phyloP scores from a whole-genome alignment of 2,113 vertebrate genomes.

The Lichenostomus cassidix region DNA sequence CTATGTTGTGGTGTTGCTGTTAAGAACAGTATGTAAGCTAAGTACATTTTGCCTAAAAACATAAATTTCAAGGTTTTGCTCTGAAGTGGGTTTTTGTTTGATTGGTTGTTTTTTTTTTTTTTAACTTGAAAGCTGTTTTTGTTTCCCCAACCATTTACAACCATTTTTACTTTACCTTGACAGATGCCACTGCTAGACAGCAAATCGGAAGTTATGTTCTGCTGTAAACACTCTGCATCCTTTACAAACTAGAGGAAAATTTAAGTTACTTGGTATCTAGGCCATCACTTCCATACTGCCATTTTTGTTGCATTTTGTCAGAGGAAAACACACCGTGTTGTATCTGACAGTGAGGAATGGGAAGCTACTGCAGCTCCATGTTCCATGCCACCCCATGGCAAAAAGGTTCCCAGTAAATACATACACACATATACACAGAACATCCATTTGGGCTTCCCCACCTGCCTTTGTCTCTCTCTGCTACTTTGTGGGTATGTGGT shows the following conservation, averaged over 20 bases:
- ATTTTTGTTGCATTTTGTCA: background rate
- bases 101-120: background rate
- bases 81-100: background rate
- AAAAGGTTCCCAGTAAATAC: background rate
- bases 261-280: background rate
- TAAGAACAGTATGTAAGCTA: slow-evolving; percentile 15
- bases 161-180: background rate
- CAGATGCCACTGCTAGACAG: background rate
- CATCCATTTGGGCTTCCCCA: fast-evolving
- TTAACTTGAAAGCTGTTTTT: background rate
- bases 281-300: background rate
- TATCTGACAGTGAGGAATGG: fast-evolving
- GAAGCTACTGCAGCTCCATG: background rate
- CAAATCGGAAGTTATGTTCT: background rate
- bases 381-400: fast-evolving
- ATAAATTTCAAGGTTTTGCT: background rate
- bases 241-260: background rate
- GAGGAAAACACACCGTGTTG: background rate
- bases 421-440: background rate
- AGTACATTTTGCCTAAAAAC: slow-evolving; percentile 19
- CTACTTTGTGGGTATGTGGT: background rate
- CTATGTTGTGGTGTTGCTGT: background rate
- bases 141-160: background rate
- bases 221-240: background rate
- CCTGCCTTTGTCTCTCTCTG: background rate